These are phyloP conservation scores for Spicauda simplicius DNA, from an alignment of 2,888 invertebrate species.

Conservation along the genomic window DNA sequence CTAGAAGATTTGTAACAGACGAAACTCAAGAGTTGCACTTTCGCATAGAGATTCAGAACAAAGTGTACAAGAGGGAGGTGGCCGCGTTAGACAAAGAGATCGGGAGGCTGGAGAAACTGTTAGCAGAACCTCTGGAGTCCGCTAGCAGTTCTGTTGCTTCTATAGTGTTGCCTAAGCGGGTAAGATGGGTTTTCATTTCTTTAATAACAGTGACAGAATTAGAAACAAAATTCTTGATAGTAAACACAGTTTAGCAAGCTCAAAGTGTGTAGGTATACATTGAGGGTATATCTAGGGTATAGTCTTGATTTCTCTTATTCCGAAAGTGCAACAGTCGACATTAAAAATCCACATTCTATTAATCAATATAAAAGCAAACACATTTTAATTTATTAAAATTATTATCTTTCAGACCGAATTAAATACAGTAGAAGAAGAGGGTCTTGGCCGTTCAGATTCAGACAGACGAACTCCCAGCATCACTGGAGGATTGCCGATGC, in stretches of 20 bases:
- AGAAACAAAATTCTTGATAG: too few relatives aligned
- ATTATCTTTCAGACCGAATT: slow-evolving; percentile 65
- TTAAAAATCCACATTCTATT: too few relatives aligned
- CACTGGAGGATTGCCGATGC: slow-evolving; percentile 88
- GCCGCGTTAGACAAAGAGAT: slow-evolving; percentile 92
- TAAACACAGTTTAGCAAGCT: too few relatives aligned
- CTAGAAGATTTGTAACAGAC: slow-evolving; percentile 92
- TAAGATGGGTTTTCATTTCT: slow-evolving; percentile 29
- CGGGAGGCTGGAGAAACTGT: slow-evolving; percentile 88
- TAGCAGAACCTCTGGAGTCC: slow-evolving; percentile 86
- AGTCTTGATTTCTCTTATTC: too few relatives aligned
- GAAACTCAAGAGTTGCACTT: slow-evolving; percentile 93
- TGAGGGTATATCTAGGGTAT: too few relatives aligned
- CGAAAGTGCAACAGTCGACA: too few relatives aligned
- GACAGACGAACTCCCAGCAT: slow-evolving; percentile 86
- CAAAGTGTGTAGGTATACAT: too few relatives aligned
- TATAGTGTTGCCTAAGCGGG: slow-evolving; percentile 68
- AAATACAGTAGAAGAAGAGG: slow-evolving; percentile 77
- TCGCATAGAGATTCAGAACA: slow-evolving; percentile 95
- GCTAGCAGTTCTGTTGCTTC: slow-evolving; percentile 82
- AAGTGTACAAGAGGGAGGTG: slow-evolving; percentile 93
- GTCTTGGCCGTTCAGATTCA: slow-evolving; percentile 47
- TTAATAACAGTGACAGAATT: too few relatives aligned
- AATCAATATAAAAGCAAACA: too few relatives aligned
- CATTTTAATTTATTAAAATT: not conserved